These are phyloP conservation scores for Enteromius treurensis DNA, from an alignment of 2,797 vertebrate species.

Conservation along the genomic window DNA sequence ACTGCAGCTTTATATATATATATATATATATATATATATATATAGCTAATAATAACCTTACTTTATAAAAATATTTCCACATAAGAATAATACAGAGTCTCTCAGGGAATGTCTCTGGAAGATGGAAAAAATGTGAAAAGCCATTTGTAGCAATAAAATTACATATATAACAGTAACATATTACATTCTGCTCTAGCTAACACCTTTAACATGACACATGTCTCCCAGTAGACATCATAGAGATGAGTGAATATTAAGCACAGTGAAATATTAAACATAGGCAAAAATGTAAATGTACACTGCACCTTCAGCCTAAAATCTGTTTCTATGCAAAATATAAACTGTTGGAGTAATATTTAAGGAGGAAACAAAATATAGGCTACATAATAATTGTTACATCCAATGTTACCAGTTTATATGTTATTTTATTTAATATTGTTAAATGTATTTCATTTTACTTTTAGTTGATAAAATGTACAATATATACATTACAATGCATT, in stretches of 20 bases:
- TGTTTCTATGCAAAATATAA: background rate
- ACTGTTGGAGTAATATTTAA: background rate
- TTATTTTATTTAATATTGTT: background rate
- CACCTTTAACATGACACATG: conserved; percentile 28
- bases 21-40: too few species aligned
- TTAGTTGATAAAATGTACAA: background rate
- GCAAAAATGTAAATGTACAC: background rate
- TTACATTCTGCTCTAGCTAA: conserved; percentile 14
- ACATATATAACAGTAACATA: background rate
- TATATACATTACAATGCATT: background rate
- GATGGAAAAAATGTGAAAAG: background rate
- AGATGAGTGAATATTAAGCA: conserved; percentile 8
- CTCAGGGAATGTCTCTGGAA: background rate
- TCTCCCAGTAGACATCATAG: conserved; percentile 9
- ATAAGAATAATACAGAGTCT: background rate
- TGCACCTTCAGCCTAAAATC: background rate
- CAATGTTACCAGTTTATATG: background rate
- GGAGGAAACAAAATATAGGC: background rate
- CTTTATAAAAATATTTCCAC: background rate
- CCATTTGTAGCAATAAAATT: conserved; percentile 24
- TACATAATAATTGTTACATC: background rate
- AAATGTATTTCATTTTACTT: background rate
- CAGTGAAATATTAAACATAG: background rate
- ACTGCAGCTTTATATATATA: too few species aligned
- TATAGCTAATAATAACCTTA: background rate